Evolutionary conservation across 2,113 vertebrate genomes (phyloP).

Genomic region (Bos javanicus): DNA sequence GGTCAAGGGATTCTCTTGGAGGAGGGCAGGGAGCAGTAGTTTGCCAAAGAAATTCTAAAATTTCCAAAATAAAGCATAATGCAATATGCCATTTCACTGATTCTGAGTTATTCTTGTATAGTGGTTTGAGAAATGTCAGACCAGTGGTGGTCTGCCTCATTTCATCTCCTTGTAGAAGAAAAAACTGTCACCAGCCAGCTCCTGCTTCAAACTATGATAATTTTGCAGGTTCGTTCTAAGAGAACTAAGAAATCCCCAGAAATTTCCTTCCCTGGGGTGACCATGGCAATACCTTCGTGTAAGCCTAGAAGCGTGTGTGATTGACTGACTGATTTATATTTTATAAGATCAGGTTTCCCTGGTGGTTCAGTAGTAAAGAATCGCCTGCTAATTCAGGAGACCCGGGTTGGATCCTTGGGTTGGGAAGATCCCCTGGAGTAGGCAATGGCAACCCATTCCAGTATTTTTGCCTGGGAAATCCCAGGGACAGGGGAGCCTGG

Average conservation of each 20-base stretch:
- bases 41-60: constrained; percentile 33
- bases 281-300: not conserved
- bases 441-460: not conserved
- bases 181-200: constrained; percentile 3
- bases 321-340: not conserved
- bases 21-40: rapidly evolving
- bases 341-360: not conserved
- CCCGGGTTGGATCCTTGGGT: not conserved
- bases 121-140: constrained; percentile 20
- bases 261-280: not conserved
- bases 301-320: not conserved
- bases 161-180: not conserved
- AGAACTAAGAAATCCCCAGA: not conserved
- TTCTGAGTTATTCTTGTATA: constrained; percentile 11
- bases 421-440: not conserved
- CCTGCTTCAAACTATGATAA: constrained; percentile 17
- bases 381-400: not conserved
- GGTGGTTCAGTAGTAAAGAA: not conserved
- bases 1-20: constrained; percentile 16
- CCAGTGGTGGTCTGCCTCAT: constrained; percentile 14
- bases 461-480: not conserved
- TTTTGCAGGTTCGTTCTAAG: not conserved
- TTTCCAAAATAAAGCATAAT: constrained; percentile 39
- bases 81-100: not conserved
- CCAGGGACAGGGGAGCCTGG: not conserved